phyloP scores from a whole-genome alignment of 1,140 invertebrate species.

The Holcopasites calliopsidis region DNA sequence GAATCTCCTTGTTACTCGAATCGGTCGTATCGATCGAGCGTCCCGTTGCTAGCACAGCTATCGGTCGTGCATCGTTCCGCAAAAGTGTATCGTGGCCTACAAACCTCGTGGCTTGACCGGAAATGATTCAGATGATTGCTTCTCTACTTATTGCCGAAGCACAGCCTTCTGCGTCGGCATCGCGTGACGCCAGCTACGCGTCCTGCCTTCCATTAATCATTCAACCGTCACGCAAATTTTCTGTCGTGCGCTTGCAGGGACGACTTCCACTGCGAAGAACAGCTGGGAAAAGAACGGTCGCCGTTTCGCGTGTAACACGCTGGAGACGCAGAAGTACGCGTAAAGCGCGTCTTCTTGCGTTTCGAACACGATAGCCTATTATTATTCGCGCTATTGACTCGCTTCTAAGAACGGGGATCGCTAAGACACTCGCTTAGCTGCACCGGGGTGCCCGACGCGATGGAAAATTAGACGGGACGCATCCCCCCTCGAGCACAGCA shows the following conservation, averaged over 20 bases:
- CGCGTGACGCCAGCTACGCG: slow-evolving; percentile 25
- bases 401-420: background rate
- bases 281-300: background rate
- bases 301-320: no score
- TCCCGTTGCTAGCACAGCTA: background rate
- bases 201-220: slow-evolving; percentile 49
- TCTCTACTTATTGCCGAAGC: slow-evolving; percentile 14
- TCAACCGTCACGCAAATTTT: slow-evolving; percentile 44
- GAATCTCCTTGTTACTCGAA: slow-evolving; percentile 4
- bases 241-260: background rate
- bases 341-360: no score
- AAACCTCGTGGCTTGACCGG: slow-evolving; percentile 22
- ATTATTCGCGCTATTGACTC: slow-evolving; percentile 17
- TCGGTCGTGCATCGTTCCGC: background rate
- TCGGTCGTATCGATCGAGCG: slow-evolving; percentile 8
- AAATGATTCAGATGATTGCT: slow-evolving; percentile 53
- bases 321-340: no score
- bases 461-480: slow-evolving; percentile 35
- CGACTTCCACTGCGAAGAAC: background rate
- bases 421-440: no score
- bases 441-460: background rate
- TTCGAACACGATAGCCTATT: background rate
- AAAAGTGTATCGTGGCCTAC: slow-evolving; percentile 46
- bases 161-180: background rate
- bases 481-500: slow-evolving; percentile 19